phyloP scores from a whole-genome alignment of 37 sponge, comb jelly and placozoan species.

The Chondrilla cf. caribensis region DNA sequence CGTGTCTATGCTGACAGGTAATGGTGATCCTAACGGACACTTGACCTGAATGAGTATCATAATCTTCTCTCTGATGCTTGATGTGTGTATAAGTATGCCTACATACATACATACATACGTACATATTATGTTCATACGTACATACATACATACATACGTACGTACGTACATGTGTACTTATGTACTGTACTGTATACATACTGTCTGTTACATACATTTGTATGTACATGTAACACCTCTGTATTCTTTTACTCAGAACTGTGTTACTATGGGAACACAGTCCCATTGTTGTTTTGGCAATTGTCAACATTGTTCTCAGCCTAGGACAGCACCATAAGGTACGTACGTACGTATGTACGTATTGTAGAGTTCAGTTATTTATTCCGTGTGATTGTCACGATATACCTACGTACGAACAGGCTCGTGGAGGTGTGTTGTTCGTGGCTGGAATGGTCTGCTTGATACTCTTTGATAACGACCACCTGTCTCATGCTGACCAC shows the following conservation, averaged over 20 bases:
- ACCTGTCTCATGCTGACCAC: slow-evolving; percentile 55
- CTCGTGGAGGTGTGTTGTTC: slow-evolving; percentile 69
- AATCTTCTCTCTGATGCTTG: no score
- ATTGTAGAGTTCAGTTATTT: not conserved
- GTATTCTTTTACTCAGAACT: slow-evolving; percentile 54
- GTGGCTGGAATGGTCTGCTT: slow-evolving; percentile 59
- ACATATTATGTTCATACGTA: not conserved
- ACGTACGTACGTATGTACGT: not conserved
- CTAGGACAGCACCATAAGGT: slow-evolving; percentile 49
- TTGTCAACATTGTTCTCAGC: slow-evolving; percentile 42
- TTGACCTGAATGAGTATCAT: no score
- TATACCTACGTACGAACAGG: slow-evolving; percentile 26
- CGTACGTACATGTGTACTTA: not conserved
- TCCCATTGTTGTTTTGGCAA: slow-evolving; percentile 70
- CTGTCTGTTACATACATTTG: no score
- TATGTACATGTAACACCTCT: no score
- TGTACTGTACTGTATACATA: not conserved
- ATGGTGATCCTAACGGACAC: no score
- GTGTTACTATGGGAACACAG: slow-evolving; percentile 86
- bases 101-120: not conserved
- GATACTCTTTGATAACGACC: slow-evolving; percentile 94
- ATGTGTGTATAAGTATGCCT: not conserved
- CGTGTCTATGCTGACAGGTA: no score
- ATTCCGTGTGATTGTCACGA: not conserved
- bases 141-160: not conserved